phyloP scores from a whole-genome alignment of 2,113 vertebrate species.

The Microcebus lehilahytsara region DNA sequence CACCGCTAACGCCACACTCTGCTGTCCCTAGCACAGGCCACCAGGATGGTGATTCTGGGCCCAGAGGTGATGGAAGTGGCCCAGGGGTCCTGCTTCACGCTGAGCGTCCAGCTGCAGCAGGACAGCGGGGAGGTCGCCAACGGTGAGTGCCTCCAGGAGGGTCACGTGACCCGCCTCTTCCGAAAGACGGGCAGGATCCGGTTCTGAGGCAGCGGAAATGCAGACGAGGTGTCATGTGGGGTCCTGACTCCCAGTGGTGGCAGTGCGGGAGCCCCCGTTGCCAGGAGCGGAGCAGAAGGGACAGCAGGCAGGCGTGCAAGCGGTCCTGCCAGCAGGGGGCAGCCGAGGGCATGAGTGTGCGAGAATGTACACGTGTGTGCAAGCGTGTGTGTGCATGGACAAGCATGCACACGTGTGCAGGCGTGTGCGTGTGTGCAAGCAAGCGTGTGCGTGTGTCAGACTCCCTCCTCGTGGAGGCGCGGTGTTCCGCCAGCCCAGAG shows the following conservation, averaged over 20 bases:
- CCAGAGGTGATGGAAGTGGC: slow-evolving; percentile 80
- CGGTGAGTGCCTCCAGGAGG: slow-evolving; percentile 61
- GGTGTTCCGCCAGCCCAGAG: fast-evolving
- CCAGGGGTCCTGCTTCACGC: slow-evolving; percentile 66
- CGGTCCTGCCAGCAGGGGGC: not conserved
- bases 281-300: not conserved
- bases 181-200: fast-evolving
- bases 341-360: too few species aligned
- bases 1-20: not conserved
- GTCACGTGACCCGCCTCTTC: fast-evolving
- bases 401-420: not conserved
- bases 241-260: fast-evolving
- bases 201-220: not conserved
- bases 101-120: slow-evolving; percentile 76
- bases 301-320: fast-evolving
- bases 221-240: fast-evolving
- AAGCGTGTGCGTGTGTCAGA: not conserved
- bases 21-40: slow-evolving; percentile 79
- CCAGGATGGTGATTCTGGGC: slow-evolving; percentile 77
- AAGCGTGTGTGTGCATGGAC: fast-evolving
- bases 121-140: slow-evolving; percentile 72
- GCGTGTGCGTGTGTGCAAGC: not conserved
- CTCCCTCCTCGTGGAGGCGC: too few species aligned
- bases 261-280: too few species aligned
- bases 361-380: fast-evolving